Base-by-base conservation (phyloP, 1,140 invertebrate genomes). In the Bombus ignitus region DNA sequence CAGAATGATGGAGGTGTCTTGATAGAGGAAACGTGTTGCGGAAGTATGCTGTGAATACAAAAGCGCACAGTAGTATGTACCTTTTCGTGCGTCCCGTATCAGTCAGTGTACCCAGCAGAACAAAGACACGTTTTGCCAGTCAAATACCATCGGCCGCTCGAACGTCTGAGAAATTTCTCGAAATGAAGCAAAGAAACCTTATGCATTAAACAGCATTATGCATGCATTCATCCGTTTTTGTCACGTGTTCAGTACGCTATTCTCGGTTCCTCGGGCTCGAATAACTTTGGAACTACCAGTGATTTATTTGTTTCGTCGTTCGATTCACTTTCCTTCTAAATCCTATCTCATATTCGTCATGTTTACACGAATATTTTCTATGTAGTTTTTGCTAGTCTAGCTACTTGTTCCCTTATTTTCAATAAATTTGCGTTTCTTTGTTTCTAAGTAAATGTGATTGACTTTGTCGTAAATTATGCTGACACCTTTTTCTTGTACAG, bases 11-110 rank as follows among this genome's bases (percentile, higher is more conserved):
- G 39, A 53, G 70, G n/a, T 39, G 53, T 42, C 73, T 90, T 92
- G 92, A 92, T 92, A 92, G 90, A 87, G 87, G 87, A 91, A 92
- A 91, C 91, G 86, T 91, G 90, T 93, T 90, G 88, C 83, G 62
- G 75, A 66, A 83, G 74, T 81, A 83, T n/a, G 77, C 74, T 39
- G 77, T 85, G 91, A 91, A 92, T 92, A 91, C 91, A 73, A 92
- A 92, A 86, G 32, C 44, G 35, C 47, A 62, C 35, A 66, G 57
- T 62, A 12, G 42, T 37, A 12, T 35, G 65, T 44, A 28, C 28
- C 57, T 74, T 74, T 81, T 68, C 68, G 32, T 35, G 12, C 57
- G 57, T 39, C 32, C 10, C 59, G 42, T 37, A 65, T 68, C 59
- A 22, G 9, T 9, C 65, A 25, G 35, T 13, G 77, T 18, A 32